These are phyloP conservation scores for Eucera pruinosa DNA, from an alignment of 2,888 invertebrate species.

Conservation along the genomic window DNA sequence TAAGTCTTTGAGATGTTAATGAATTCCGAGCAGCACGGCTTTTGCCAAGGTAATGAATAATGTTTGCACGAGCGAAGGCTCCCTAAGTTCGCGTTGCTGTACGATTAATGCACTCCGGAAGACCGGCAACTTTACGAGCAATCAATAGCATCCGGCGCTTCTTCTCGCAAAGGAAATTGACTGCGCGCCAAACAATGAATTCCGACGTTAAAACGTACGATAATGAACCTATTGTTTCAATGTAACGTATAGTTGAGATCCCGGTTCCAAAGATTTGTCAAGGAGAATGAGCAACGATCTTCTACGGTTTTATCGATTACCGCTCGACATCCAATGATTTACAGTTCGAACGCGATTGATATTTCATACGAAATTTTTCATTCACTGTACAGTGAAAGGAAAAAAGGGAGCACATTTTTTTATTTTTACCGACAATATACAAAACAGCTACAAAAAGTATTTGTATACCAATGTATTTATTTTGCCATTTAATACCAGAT, in stretches of 20 bases:
- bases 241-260: neutral
- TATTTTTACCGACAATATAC: too few species aligned
- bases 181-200: conserved; percentile 69
- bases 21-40: conserved; percentile 5
- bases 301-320: neutral
- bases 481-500: too few species aligned
- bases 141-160: conserved; percentile 66
- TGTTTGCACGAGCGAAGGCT: conserved; percentile 3
- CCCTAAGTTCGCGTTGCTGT: neutral
- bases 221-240: conserved; percentile 50
- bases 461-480: too few species aligned
- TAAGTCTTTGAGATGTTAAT: conserved; percentile 13
- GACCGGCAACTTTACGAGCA: conserved; percentile 58
- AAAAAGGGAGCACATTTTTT: too few species aligned
- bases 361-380: neutral
- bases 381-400: too few species aligned
- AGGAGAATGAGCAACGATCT: neutral
- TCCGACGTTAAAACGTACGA: conserved; percentile 59
- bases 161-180: conserved; percentile 62
- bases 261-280: neutral
- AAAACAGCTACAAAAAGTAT: too few species aligned
- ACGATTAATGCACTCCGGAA: conserved; percentile 37
- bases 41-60: conserved; percentile 29
- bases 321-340: neutral
- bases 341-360: neutral